Percentiles rank a stretch among this genome's conserved stretches.
phyloP scores from a whole-genome alignment of 1,140 invertebrate genomes.

The Lordiphosa stackelbergi region DNA sequence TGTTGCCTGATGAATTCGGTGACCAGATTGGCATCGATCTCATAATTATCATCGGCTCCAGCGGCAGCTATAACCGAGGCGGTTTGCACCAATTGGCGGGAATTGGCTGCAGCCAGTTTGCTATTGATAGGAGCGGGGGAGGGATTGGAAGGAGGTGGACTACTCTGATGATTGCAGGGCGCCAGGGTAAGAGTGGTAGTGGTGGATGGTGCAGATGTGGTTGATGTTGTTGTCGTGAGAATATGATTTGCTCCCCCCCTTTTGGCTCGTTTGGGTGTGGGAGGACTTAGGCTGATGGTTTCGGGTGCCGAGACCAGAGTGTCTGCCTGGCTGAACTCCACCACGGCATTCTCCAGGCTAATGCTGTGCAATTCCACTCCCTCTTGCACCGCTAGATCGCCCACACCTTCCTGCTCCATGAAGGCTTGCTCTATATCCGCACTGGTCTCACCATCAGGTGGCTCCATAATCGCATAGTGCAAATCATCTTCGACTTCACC shows the following conservation, averaged over 20 bases:
- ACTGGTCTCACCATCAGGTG: conserved; percentile 52
- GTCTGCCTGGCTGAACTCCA: conserved; percentile 56
- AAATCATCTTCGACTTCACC: conserved; percentile 62
- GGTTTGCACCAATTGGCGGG: conserved; percentile 63
- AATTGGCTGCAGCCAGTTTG: conserved; percentile 60
- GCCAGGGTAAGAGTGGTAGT: conserved; percentile 25
- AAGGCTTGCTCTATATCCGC: conserved; percentile 62
- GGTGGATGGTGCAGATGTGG: conserved; percentile 6
- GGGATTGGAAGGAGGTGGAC: conserved; percentile 10
- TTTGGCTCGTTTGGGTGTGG: conserved; percentile 52
- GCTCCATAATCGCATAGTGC: conserved; percentile 67
- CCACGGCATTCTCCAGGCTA: conserved; percentile 57
- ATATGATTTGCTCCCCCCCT: conserved; percentile 20
- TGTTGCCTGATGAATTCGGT: conserved; percentile 73
- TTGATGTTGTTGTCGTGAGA: conserved; percentile 7
- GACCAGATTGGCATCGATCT: conserved; percentile 68
- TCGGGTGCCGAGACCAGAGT: conserved; percentile 24
- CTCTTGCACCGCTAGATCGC: conserved; percentile 22
- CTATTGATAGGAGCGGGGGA: conserved; percentile 40
- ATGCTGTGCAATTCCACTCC: conserved; percentile 44
- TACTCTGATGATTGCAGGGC: conserved; percentile 54
- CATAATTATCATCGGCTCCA: conserved; percentile 62
- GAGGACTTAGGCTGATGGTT: conserved; percentile 32
- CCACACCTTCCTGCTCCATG: conserved; percentile 38
- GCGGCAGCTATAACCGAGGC: conserved; percentile 70